Evolutionary conservation across 2,888 invertebrate species (phyloP), one percentile per base, ranked within the genome.

Genomic region (Apotomis turbidana): DNA sequence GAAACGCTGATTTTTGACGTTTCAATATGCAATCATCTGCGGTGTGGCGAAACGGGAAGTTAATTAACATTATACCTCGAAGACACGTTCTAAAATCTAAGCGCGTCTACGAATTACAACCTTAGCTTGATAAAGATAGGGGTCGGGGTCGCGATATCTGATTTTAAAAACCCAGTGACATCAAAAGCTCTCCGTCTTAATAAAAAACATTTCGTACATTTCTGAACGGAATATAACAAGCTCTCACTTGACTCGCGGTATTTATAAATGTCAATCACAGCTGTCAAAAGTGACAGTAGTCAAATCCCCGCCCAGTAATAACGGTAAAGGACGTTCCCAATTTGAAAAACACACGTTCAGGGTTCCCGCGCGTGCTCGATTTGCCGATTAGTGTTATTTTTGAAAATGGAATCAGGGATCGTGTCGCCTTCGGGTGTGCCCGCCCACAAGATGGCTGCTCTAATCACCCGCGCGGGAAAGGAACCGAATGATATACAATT

Each of bases 371-470:
- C 91, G 91, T 91, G 91, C 91, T 89, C 87, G 87, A 86, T 88
- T 90, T 88, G 88, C 87, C 91, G 92, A 93, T 93, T 93, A 93
- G 92, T 90, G 91, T 90, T 91, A 90, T 90, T 91, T 90, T 90
- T 89, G 91, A 93, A 90, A 91, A 90, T 91, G 90, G 91, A 89
- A 90, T 88, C 88, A 88, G 87, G 88, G 90, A 90, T 92, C 90
- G 91, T 88, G 91, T 92, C 93, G 93, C 93, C 92, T 87, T 86
- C 87, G 91, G 92, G 87, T 86, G 86, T 83, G 80, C 84, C 90
- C 93, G 92, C 93, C 93, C 90, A 89, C 93, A 93, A 93, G 87
- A 93, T 93, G 93, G 93, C 93, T 86, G 91, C 88, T 86, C 90
- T 93, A 92, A 92, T 93, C 92, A 91, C 85, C 85, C 87, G 79